Evolutionary conservation across 2,113 vertebrate species (phyloP), one percentile per base, ranked within the genome.

Genomic region (Oreochromis aureus): DNA sequence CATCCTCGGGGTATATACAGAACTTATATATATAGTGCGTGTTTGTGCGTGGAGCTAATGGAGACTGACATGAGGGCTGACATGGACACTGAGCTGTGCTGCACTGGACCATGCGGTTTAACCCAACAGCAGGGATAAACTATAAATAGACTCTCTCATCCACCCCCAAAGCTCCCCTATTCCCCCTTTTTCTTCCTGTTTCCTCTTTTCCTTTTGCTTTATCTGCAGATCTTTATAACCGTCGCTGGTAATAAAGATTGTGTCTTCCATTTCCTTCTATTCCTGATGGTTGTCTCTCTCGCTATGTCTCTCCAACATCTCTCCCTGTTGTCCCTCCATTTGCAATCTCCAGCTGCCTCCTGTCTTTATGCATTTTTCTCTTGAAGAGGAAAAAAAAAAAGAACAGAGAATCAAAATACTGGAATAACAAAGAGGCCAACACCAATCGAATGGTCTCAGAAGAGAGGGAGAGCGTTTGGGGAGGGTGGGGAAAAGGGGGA

Each of bases 141-240:
- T 96, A 96, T 94, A 94, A 94, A 95, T 95, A 96, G 93, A 92
- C 46, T 13, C 87, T 91, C 85, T 87, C 82, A 84, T 90, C 88
- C 83, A 85, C 63, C 83, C 85, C 81, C 83, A 86, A 59, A 36
- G 39, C 63, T 30, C 61, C 46, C 61, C 83, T 59, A 39, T 24
- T 80, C 84, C 81, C 80, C 80, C 24, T 34, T 81, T 86, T 85
- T 61, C 48, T 54, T 86, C 84, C 78, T 5, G 6, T 89, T 90
- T 80, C 76, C n/a, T 83, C 63, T 66, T 89, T 86, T 86, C 36
- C 81, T 55, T 86, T 79, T 80, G 69, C 83, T 53, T 89, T 63
- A 89, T 91, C 89, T 89, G 82, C 69, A 87, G 59, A 85, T 84
- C 55, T 89, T 85, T 80, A 69, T 84, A 66, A 80, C 54, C 2